Conservation (phyloP, 2,888 invertebrate genomes). For the Drosophila limbata region DNA sequence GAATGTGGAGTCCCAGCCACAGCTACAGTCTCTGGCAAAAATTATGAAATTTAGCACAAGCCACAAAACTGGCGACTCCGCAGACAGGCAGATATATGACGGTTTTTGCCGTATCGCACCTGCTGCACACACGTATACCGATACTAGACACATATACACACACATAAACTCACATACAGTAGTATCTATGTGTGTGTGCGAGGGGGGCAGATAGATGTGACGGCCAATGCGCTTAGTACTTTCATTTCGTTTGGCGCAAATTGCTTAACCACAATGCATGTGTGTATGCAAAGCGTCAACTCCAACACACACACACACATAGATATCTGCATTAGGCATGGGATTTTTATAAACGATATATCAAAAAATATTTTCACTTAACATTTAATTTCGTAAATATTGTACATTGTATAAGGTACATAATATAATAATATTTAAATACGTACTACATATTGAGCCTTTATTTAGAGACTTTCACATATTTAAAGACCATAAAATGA, state of each 20-base stretch:
- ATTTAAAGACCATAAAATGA: too few relatives aligned
- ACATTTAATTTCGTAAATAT: too few relatives aligned
- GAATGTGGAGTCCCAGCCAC: constrained; percentile 15
- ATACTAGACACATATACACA: constrained; percentile 6
- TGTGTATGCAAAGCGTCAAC: constrained; percentile 28
- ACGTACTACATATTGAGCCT: too few relatives aligned
- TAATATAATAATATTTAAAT: too few relatives aligned
- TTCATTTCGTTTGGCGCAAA: constrained; percentile 77
- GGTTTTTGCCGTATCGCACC: constrained; percentile 74
- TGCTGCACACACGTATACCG: constrained; percentile 63
- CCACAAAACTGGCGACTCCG: constrained; percentile 49
- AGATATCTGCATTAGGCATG: background rate
- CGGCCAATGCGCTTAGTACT: constrained; percentile 75
- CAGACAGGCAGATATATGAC: constrained; percentile 47
- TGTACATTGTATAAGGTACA: too few relatives aligned
- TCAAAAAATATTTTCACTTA: too few relatives aligned
- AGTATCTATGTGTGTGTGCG: background rate
- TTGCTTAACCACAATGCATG: constrained; percentile 76
- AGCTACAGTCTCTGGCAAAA: constrained; percentile 45
- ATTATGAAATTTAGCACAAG: constrained; percentile 80
- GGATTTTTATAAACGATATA: background rate
- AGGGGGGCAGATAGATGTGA: constrained; percentile 46
- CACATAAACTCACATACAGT: background rate
- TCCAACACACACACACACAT: constrained; percentile 7
- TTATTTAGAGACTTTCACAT: too few relatives aligned